These are phyloP conservation scores for Caenorhabditis drosophilae DNA, from an alignment of 2,888 invertebrate genomes.

Conservation along the genomic window DNA sequence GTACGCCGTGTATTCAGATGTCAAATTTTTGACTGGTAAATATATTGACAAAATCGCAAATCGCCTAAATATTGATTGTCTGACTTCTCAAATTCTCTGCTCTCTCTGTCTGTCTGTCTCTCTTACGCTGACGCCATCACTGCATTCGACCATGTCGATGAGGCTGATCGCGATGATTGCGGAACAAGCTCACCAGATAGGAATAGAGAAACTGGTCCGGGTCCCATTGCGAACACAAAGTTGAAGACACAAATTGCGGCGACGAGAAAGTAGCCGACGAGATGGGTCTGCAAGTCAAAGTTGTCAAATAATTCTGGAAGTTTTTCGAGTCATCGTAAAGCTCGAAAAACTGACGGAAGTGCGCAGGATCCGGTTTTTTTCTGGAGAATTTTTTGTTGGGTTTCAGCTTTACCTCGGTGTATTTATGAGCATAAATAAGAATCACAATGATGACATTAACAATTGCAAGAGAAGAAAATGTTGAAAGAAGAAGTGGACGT, in stretches of 20 bases:
- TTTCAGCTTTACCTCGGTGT: conserved; percentile 14
- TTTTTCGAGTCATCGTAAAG: too few relatives aligned
- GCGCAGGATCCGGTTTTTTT: neutral
- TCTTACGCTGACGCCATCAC: conserved; percentile 22
- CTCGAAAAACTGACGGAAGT: too few relatives aligned
- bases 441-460: conserved; percentile 12
- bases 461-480: conserved; percentile 13
- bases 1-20: conserved; percentile 4
- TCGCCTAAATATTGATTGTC: too few relatives aligned
- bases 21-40: conserved; percentile 8
- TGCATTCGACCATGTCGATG: conserved; percentile 22
- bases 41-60: conserved; percentile 5
- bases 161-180: conserved; percentile 17
- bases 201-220: conserved; percentile 28
- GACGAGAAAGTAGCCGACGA: conserved; percentile 1
- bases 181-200: conserved; percentile 28
- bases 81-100: too few relatives aligned
- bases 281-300: neutral
- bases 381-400: too few relatives aligned
- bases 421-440: conserved; percentile 10
- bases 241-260: conserved; percentile 25
- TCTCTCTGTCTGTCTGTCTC: too few relatives aligned
- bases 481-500: conserved; percentile 16
- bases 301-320: too few relatives aligned
- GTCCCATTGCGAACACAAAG: conserved; percentile 36